These are phyloP conservation scores for Helicolenus hilgendorfi DNA, from an alignment of 2,797 vertebrate species.

Conservation along the genomic window DNA sequence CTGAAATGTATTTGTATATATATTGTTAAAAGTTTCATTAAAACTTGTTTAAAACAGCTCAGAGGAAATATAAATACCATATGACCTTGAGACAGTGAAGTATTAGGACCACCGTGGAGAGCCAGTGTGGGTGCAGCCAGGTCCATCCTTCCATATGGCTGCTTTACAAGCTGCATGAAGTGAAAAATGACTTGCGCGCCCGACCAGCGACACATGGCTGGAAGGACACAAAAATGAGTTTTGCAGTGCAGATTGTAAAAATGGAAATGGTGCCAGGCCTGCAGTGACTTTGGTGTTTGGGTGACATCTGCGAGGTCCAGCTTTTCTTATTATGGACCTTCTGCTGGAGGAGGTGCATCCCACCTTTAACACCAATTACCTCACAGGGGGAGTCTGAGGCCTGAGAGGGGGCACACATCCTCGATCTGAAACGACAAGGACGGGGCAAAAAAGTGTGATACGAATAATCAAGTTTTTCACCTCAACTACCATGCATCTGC, in stretches of 20 bases:
- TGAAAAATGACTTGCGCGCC: constrained; percentile 58
- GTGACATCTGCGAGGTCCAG: constrained; percentile 36
- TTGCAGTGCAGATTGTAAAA: constrained; percentile 50
- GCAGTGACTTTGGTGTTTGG: constrained; percentile 37
- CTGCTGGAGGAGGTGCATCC: constrained; percentile 10
- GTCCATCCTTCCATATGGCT: constrained; percentile 64
- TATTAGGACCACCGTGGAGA: constrained; percentile 38
- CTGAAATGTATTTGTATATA: not conserved
- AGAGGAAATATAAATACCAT: constrained; percentile 22
- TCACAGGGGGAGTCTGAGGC: not conserved
- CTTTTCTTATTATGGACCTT: constrained; percentile 43
- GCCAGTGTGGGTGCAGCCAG: constrained; percentile 47
- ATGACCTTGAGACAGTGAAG: constrained; percentile 68
- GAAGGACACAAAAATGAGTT: constrained; percentile 65
- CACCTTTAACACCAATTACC: constrained; percentile 75
- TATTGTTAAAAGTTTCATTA: constrained; percentile 3
- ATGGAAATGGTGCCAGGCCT: constrained; percentile 39
- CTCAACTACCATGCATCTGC: not conserved
- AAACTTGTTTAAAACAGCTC: constrained; percentile 9
- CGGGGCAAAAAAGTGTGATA: constrained; percentile 16
- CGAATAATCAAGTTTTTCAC: constrained; percentile 31
- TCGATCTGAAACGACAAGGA: constrained; percentile 40
- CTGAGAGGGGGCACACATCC: constrained; percentile 14
- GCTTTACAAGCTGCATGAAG: constrained; percentile 64
- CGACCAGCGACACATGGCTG: constrained; percentile 31